Conservation (phyloP, 1,140 invertebrate genomes). For the Zaprionus inermis region DNA sequence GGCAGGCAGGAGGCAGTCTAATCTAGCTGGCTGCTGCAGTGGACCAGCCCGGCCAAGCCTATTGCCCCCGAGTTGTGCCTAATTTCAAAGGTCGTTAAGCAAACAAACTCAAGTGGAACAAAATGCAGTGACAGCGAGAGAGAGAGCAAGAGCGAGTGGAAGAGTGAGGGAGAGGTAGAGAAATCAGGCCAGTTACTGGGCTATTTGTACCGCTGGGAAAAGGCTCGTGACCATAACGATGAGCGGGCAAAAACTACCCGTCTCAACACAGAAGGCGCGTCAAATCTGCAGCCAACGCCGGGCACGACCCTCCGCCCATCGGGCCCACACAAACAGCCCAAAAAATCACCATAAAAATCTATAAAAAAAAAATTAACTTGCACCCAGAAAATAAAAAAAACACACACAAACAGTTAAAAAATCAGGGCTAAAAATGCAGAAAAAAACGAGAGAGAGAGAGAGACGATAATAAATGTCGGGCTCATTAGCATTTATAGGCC, state of each 20-base stretch:
- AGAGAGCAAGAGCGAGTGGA: conserved; percentile 11
- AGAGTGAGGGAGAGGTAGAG: conserved; percentile 5
- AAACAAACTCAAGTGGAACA: conserved; percentile 84
- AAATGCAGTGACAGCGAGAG: conserved; percentile 57
- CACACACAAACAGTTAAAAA: conserved; percentile 13
- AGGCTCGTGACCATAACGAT: conserved; percentile 50
- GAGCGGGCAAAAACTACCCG: conserved; percentile 44
- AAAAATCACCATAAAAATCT: conserved; percentile 78
- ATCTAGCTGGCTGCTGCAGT: conserved; percentile 39
- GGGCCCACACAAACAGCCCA: conserved; percentile 72
- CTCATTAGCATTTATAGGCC: conserved; percentile 81
- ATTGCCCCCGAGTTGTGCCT: conserved; percentile 77
- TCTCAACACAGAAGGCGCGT: conserved; percentile 17
- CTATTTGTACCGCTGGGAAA: conserved; percentile 24
- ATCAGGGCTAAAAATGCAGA: conserved; percentile 41
- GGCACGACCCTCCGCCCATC: conserved; percentile 22
- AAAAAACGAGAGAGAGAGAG: conserved; percentile 1
- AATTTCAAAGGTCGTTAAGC: conserved; percentile 84
- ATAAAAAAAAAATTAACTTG: conserved; percentile 55
- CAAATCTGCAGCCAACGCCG: conserved; percentile 30
- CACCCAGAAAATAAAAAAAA: conserved; percentile 33
- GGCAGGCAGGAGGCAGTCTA: conserved; percentile 19
- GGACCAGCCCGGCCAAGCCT: conserved; percentile 43
- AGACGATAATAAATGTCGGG: conserved; percentile 37
- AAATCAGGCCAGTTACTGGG: conserved; percentile 7